Percentiles rank a stretch among this genome's conserved stretches.
Evolutionary conservation across 2,888 invertebrate genomes (phyloP).

Genomic region (Megalurothrips usitatus): DNA sequence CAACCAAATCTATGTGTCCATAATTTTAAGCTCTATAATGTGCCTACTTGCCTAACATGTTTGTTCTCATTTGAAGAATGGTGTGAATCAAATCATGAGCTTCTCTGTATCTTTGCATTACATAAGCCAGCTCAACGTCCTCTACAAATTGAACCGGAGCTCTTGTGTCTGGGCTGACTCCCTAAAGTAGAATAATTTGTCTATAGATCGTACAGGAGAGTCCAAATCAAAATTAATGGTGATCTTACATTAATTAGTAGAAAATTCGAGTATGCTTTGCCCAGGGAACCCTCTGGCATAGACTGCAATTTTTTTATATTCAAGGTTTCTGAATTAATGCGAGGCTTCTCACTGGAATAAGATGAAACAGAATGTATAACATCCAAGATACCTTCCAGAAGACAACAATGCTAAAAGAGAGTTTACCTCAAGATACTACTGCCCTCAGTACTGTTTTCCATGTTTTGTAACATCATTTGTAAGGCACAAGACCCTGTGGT

Average conservation of each 20-base stretch:
- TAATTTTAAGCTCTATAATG: neutral
- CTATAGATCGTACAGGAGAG: too few species aligned
- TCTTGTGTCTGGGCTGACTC: conserved; percentile 90
- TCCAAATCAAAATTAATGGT: neutral
- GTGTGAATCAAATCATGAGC: conserved; percentile 94
- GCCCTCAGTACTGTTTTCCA: conserved; percentile 76
- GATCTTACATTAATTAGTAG: conserved; percentile 65
- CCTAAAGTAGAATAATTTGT: conserved; percentile 46
- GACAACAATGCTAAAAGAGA: neutral
- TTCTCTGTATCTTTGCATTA: conserved; percentile 96
- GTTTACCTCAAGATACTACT: conserved; percentile 53
- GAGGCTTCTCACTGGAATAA: conserved; percentile 64
- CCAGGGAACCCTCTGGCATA: conserved; percentile 77
- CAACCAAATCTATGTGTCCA: too few species aligned
- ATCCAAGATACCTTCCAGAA: neutral
- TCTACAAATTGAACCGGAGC: conserved; percentile 86
- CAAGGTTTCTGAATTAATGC: conserved; percentile 79
- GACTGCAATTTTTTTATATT: conserved; percentile 64
- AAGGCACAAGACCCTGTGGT: conserved; percentile 53
- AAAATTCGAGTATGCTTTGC: conserved; percentile 80
- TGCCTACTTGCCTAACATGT: conserved; percentile 66
- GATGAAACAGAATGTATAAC: neutral
- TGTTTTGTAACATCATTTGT: conserved; percentile 63
- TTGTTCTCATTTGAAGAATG: conserved; percentile 86
- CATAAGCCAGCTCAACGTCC: conserved; percentile 84